Conservation (phyloP, 1,140 invertebrate species). For the Atta cephalotes region DNA sequence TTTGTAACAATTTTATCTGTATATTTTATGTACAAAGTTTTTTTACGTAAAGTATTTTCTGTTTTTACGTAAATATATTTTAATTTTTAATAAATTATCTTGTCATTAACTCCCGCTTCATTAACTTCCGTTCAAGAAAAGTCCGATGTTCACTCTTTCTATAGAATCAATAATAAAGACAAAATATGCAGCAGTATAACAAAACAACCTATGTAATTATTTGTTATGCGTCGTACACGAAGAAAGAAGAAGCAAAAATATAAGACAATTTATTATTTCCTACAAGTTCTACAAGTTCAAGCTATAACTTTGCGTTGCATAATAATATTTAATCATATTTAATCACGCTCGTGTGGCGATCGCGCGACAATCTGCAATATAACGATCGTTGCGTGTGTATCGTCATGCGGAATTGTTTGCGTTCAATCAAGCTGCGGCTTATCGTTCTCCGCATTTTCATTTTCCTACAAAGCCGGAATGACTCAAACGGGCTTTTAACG, state of each 20-base stretch:
- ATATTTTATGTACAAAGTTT: not conserved
- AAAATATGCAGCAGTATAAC: not conserved
- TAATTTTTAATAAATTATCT: not conserved
- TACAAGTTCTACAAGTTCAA: slow-evolving; percentile 17
- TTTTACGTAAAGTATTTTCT: not conserved
- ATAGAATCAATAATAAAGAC: not conserved
- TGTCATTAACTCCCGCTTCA: too few relatives aligned
- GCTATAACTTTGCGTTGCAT: slow-evolving; percentile 34
- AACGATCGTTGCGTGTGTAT: slow-evolving; percentile 18
- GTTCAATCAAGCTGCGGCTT: slow-evolving; percentile 12
- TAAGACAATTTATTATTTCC: slow-evolving; percentile 29
- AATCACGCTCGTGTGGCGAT: slow-evolving; percentile 28
- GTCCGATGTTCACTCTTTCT: not conserved
- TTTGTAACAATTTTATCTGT: not conserved
- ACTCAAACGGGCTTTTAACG: slow-evolving; percentile 54
- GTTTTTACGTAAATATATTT: not conserved
- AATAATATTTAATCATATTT: slow-evolving; percentile 53
- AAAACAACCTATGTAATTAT: slow-evolving; percentile 1
- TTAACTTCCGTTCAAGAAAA: not conserved
- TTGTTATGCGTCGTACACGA: not conserved
- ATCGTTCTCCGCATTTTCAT: slow-evolving; percentile 39
- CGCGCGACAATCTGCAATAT: not conserved
- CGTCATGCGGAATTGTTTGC: slow-evolving; percentile 40
- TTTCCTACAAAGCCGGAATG: slow-evolving; percentile 24
- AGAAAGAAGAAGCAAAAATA: not conserved